Evolutionary conservation across 2,113 vertebrate species (phyloP).

Genomic region (Sarotherodon lohbergeri): DNA sequence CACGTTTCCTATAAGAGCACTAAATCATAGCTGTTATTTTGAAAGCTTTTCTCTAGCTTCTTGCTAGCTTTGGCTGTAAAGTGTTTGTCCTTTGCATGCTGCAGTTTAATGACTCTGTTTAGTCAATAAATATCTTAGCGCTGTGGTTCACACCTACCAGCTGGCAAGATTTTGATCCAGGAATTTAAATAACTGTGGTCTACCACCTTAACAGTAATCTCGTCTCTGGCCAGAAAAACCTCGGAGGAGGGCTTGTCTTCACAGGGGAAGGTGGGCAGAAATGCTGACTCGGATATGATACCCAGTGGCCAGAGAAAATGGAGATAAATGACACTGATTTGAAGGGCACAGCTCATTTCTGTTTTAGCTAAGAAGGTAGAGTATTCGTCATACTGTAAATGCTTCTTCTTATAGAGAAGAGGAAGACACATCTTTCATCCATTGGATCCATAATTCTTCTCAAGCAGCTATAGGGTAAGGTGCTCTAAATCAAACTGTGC

Average conservation of each 20-base stretch:
- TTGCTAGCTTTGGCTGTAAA: not conserved
- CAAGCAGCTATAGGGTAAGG: not conserved
- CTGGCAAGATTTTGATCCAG: not conserved
- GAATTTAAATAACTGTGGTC: conserved; percentile 1
- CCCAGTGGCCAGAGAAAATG: conserved; percentile 42
- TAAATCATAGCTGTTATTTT: not conserved
- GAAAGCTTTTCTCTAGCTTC: not conserved
- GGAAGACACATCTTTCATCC: conserved; percentile 12
- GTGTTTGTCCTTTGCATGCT: not conserved
- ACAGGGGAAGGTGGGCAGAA: conserved; percentile 26
- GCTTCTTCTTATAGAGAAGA: not conserved
- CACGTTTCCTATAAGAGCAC: not conserved
- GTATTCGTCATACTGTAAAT: conserved; percentile 5
- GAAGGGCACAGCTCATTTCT: conserved; percentile 30
- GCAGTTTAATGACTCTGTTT: not conserved
- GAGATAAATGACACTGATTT: conserved; percentile 57
- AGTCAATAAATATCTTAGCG: conserved; percentile 1
- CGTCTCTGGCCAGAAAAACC: conserved; percentile 4
- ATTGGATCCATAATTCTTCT: conserved; percentile 21
- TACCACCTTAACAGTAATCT: not conserved
- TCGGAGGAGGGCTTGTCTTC: conserved; percentile 1
- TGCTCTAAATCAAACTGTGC: not conserved
- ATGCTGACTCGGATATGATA: conserved; percentile 41
- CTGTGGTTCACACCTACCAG: not conserved
- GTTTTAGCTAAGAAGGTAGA: conserved; percentile 12